Evolutionary conservation across 2,113 vertebrate genomes (phyloP), one percentile per base, ranked within the genome.

Genomic region (Canis aureus): DNA sequence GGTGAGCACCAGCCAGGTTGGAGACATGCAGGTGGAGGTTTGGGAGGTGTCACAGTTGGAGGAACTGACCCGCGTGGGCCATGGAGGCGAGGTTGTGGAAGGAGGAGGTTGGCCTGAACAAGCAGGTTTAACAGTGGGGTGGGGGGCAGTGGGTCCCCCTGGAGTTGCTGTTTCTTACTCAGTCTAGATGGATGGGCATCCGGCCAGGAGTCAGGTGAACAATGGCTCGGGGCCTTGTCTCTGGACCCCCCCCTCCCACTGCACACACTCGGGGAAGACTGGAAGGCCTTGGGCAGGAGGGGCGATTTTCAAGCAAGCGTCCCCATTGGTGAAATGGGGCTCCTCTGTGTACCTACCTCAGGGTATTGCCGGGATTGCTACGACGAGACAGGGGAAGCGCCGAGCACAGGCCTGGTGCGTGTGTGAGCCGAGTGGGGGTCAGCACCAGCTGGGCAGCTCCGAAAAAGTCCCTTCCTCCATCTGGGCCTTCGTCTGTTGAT

Each of bases 321-420:
- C 55, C 79, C 79, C 4, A 0, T 8, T 12, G 11, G 53, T n/a
- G 19, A 19, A 25, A 60, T 20, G 66, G 25, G 49, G 79, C 11
- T 3, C 3, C 11, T 15, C 4, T 0, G 0, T 15, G 20, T 38
- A 2, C 85, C 55, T 17, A 0, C 27, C 43, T 10, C 32, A 8
- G 22, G 22, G 8, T 20, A 32, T 10, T 1, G 29, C 0, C 1
- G 0, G 57, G 38, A 23, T 3, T 51, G 4, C 19, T 1, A 8
- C 1, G 2, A 17, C 3, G 8, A 11, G 29, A 6, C 57, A 2
- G 3, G 16, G 12, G 15, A 13, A 12, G 29, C 8, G 55, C 53
- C 1, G 8, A 12, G 64, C 6, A 0, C 55, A 22, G 81, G 67
- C 81, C 35, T 1, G 67, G 38, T 23, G 16, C 0, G 1, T 0